These are phyloP conservation scores for Lepidocolaptes lacrymiger DNA, from an alignment of 2,797 vertebrate species.

Conservation along the genomic window DNA sequence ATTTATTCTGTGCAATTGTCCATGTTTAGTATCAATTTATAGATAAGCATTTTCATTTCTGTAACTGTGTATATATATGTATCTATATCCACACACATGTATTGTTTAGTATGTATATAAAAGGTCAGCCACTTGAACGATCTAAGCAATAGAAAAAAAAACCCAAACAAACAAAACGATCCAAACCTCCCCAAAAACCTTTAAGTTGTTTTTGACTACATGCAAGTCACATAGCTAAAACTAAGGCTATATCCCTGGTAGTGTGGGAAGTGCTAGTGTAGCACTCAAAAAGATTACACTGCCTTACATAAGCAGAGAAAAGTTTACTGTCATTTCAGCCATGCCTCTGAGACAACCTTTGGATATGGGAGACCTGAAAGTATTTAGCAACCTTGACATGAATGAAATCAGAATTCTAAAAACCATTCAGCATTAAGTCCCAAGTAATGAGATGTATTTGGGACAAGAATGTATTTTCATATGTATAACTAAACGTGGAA, in stretches of 20 bases:
- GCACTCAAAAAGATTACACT: not conserved
- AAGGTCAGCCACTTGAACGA: not conserved
- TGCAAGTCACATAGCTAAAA: slow-evolving; percentile 27
- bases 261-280: slow-evolving; percentile 41
- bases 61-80: not conserved
- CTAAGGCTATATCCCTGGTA: slow-evolving; percentile 7
- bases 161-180: not conserved
- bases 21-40: not conserved
- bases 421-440: not conserved
- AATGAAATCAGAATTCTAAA: not conserved
- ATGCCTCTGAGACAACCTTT: not conserved
- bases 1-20: not conserved
- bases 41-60: not conserved
- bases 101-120: not conserved
- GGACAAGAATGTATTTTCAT: not conserved
- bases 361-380: not conserved
- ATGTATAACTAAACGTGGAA: not conserved
- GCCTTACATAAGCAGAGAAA: not conserved
- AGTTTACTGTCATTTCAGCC: slow-evolving; percentile 22
- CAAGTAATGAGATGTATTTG: not conserved
- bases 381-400: not conserved
- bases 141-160: not conserved
- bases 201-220: not conserved
- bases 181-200: fast-evolving
- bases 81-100: not conserved